Base-by-base conservation (phyloP, 2,888 invertebrate genomes). In the Limnephilus auricula region DNA sequence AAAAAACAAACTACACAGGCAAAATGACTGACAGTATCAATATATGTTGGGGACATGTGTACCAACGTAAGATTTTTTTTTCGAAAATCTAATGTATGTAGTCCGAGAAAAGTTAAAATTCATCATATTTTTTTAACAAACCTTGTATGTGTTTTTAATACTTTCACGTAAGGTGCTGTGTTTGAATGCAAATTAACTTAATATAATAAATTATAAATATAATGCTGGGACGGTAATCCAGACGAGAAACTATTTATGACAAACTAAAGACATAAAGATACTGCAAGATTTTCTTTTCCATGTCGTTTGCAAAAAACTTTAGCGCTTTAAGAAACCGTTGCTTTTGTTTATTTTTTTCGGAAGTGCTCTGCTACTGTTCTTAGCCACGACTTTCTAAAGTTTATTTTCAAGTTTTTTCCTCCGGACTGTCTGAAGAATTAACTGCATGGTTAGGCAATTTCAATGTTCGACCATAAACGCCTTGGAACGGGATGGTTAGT, bases 361-460 rank as follows among this genome's bases (percentile, higher is more conserved):
- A 85, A 85, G 85, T 40, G 2, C 45, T n/a, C n/a, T 40, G 25
- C n/a, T 0, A 79, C 78, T 88, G 9, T 12, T 25, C 87, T 34
- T 78, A 79, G 87, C 87, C 79, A n/a, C 79, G 78, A 37, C 34
- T 65, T 85, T 34, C n/a, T 79, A 78, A 88, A 78, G 32, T 79
- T 78, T 50, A 12, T 30, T 45, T 85, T 85, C 30, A 18, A 85
- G 30, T 30, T n/a, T 88, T 88, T 88, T 79, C 31, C 37, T 88
- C 18, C 32, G 15, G 78, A 18, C 87, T 79, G 78, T 88, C 87
- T 88, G 87, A 78, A 37, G 32, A 88, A 50, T 88, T 88, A 79
- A 88, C 87, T 88, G 87, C 87, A 79, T 78, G 87, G 87, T 88
- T 88, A 79, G 78, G 87, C 87, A 88, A 78, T 88, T 88, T 79